Percentiles rank a stretch among this genome's conserved stretches.
phyloP scores from a whole-genome alignment of 2,888 invertebrate species.

The Macrosoma leucophasiata region DNA sequence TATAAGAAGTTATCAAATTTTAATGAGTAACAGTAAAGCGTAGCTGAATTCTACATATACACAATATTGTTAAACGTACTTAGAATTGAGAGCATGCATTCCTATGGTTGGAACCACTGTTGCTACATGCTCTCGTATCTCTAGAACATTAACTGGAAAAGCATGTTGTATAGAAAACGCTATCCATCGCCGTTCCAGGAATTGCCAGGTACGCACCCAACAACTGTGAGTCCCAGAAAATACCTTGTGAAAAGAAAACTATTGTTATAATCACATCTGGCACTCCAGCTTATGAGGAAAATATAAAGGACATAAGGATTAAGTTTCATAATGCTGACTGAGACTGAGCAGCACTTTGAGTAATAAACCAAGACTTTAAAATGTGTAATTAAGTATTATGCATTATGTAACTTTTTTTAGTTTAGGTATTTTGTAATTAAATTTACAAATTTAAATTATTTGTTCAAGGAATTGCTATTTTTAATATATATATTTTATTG shows the following conservation, averaged over 20 bases:
- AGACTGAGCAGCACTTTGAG: too few species aligned
- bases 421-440: background rate
- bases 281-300: too few species aligned
- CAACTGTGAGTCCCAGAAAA: slow-evolving; percentile 40
- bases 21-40: background rate
- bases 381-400: background rate
- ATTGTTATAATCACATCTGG: slow-evolving; percentile 1
- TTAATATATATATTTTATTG: too few species aligned
- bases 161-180: slow-evolving; percentile 53
- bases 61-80: slow-evolving; percentile 30
- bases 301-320: too few species aligned
- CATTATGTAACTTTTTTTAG: background rate
- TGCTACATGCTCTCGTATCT: slow-evolving; percentile 35
- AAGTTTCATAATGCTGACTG: too few species aligned
- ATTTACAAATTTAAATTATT: too few species aligned
- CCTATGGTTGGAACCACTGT: slow-evolving; percentile 38
- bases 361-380: slow-evolving; percentile 1
- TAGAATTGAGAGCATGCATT: slow-evolving; percentile 34
- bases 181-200: slow-evolving; percentile 52
- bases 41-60: background rate
- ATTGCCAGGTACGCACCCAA: slow-evolving; percentile 63
- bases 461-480: too few species aligned
- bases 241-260: slow-evolving; percentile 33
- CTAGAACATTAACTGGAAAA: slow-evolving; percentile 48
- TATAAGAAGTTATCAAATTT: background rate